Percentiles rank a stretch among this genome's conserved stretches.
Evolutionary conservation across 64 coral and sea anemone genomes (phyloP).

Genomic region (Stichodactyla helianthus): DNA sequence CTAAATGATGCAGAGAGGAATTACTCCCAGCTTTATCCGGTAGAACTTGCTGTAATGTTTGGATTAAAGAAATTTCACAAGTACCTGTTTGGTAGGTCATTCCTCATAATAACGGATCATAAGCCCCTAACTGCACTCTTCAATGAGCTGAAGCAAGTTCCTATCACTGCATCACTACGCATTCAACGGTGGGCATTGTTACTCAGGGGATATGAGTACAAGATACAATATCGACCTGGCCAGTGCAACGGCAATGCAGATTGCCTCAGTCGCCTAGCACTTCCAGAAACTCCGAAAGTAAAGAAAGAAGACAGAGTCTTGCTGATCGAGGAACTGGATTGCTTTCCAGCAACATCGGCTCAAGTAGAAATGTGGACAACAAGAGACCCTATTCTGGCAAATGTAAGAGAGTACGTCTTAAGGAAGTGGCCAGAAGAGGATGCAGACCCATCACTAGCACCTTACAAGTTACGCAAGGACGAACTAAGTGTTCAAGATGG

Average conservation of each 20-base stretch:
- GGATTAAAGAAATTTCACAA: conserved; percentile 33
- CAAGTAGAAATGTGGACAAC: background rate
- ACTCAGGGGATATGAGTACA: conserved; percentile 8
- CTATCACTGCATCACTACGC: background rate
- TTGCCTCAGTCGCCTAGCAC: conserved; percentile 13
- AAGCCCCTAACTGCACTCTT: conserved; percentile 16
- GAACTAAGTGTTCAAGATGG: conserved; percentile 11
- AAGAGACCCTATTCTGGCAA: background rate
- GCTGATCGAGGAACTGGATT: background rate
- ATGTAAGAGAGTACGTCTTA: background rate
- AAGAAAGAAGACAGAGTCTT: background rate
- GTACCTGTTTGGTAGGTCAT: conserved; percentile 10
- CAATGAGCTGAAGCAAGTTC: conserved; percentile 7
- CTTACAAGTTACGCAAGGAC: background rate
- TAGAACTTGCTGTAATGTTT: conserved; percentile 4
- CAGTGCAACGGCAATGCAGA: conserved; percentile 18
- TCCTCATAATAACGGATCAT: conserved; percentile 28
- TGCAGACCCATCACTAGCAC: background rate
- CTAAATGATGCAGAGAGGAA: conserved; percentile 3
- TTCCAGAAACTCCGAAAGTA: background rate
- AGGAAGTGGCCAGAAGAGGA: background rate
- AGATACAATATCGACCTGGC: background rate
- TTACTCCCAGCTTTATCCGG: conserved; percentile 24
- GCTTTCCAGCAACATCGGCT: background rate
- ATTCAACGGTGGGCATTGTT: conserved; percentile 22